Evolutionary conservation across 2,113 vertebrate species (phyloP).

Genomic region (Physeter macrocephalus): DNA sequence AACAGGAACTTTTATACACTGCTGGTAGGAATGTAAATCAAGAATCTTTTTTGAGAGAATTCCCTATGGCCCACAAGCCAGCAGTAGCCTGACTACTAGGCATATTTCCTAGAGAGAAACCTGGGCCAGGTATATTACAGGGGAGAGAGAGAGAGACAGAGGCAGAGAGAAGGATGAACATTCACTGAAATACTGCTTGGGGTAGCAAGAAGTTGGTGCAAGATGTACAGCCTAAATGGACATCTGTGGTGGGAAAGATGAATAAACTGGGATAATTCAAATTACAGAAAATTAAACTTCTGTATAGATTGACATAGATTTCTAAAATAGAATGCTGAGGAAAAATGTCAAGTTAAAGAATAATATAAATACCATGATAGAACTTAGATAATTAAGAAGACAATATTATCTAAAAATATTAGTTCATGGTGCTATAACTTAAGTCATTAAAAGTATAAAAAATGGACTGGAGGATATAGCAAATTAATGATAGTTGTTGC

Average conservation of each 20-base stretch:
- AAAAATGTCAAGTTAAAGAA: background rate
- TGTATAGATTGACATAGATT: background rate
- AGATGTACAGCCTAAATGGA: background rate
- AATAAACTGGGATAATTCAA: background rate
- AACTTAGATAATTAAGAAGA: background rate
- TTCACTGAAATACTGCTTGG: background rate
- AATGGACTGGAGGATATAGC: background rate
- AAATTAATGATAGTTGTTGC: background rate
- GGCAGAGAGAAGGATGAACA: background rate
- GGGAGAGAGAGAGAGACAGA: background rate
- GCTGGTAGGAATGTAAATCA: background rate
- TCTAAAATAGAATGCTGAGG: background rate
- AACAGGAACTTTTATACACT: background rate
- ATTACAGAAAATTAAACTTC: background rate
- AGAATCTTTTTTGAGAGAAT: background rate
- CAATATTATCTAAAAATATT: background rate
- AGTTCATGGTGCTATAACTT: background rate
- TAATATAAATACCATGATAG: background rate
- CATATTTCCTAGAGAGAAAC: background rate
- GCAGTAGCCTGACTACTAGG: background rate
- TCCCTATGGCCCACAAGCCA: background rate
- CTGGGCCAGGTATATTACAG: background rate
- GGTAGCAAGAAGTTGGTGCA: background rate
- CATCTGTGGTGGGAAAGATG: background rate
- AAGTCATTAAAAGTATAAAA: background rate